Conservation (phyloP, 2,888 invertebrate species). For the Exephanes ischioxanthus region DNA sequence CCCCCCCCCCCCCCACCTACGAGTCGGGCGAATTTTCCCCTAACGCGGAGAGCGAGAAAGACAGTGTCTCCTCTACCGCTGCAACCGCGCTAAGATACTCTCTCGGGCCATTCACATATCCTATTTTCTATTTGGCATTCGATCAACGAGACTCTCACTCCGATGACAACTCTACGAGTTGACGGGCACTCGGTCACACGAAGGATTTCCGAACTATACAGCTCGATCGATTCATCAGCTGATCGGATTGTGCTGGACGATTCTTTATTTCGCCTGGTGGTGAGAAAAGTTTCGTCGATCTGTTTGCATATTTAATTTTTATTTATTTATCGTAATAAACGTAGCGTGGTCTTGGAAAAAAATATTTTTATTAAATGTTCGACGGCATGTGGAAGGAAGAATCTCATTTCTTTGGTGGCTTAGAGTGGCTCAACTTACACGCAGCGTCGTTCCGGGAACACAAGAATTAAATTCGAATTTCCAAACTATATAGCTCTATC, state of each 20-base stretch:
- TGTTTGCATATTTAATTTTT: too few relatives aligned
- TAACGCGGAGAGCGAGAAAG: slow-evolving; percentile 3
- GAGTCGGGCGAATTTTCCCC: slow-evolving; percentile 28
- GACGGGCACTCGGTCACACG: slow-evolving; percentile 20
- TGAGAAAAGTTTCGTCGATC: background rate
- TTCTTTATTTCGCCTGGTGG: background rate
- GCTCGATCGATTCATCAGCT: slow-evolving; percentile 16
- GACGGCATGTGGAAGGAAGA: too few relatives aligned
- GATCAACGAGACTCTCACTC: slow-evolving; percentile 60
- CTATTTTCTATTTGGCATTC: slow-evolving; percentile 68
- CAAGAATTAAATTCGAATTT: background rate
- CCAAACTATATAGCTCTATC: background rate
- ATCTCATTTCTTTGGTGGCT: background rate
- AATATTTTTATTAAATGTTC: too few relatives aligned
- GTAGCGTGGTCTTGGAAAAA: too few relatives aligned
- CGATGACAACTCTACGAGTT: slow-evolving; percentile 39
- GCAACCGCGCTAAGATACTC: background rate
- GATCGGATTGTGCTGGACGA: background rate
- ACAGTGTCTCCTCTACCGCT: slow-evolving; percentile 5
- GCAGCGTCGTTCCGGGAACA: background rate
- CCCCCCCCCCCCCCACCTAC: slow-evolving; percentile 23
- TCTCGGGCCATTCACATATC: slow-evolving; percentile 64
- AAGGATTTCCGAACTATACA: background rate
- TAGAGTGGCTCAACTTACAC: background rate
- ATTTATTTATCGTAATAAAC: too few relatives aligned